phyloP scores from a whole-genome alignment of 2,888 invertebrate species.

The Euproctis similis region DNA sequence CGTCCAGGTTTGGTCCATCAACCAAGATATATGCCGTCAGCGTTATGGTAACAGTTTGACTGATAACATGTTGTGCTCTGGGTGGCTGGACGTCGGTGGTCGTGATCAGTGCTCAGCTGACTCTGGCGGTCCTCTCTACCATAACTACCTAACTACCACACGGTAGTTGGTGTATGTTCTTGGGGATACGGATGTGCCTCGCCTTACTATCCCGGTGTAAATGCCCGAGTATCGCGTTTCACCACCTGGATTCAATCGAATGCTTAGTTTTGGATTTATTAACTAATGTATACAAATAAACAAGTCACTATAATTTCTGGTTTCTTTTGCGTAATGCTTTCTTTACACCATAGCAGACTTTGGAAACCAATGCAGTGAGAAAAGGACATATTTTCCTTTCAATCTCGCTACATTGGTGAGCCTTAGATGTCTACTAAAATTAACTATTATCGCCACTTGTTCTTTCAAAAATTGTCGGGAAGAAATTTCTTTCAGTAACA shows the following conservation, averaged over 20 bases:
- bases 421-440: too few species aligned
- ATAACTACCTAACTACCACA: constrained; percentile 27
- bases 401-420: too few species aligned
- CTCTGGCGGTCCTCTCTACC: constrained; percentile 38
- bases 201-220: constrained; percentile 27
- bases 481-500: too few species aligned
- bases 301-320: too few species aligned
- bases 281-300: too few species aligned
- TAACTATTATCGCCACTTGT: too few species aligned
- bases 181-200: constrained; percentile 28
- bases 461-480: too few species aligned
- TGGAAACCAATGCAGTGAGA: too few species aligned
- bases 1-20: constrained; percentile 34
- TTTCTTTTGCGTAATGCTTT: too few species aligned
- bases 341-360: too few species aligned
- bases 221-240: constrained; percentile 32
- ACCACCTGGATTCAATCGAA: constrained; percentile 28
- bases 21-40: constrained; percentile 25
- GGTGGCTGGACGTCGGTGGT: constrained; percentile 37
- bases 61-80: constrained; percentile 40
- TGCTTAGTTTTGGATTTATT: too few species aligned
- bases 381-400: too few species aligned
- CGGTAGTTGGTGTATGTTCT: constrained; percentile 28
- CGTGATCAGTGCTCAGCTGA: constrained; percentile 35
- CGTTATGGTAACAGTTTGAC: constrained; percentile 20